These are phyloP conservation scores for Hydropsyche betteni DNA, from an alignment of 2,888 invertebrate species.

Conservation along the genomic window DNA sequence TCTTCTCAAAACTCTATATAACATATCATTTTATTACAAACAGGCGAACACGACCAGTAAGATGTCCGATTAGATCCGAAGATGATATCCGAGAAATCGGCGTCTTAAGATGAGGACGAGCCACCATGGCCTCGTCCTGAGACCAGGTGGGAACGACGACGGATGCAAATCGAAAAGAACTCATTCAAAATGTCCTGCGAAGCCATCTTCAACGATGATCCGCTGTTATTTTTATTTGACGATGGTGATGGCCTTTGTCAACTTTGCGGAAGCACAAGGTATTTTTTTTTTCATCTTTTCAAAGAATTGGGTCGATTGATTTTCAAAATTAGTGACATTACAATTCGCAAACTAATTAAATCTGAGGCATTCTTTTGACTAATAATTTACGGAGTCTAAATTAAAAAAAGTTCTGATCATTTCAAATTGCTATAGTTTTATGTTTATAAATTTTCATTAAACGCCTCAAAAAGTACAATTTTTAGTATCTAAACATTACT, in stretches of 20 bases:
- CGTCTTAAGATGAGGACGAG: conserved; percentile 24
- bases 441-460: background rate
- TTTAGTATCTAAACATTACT: too few species aligned
- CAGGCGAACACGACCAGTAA: background rate
- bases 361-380: too few species aligned
- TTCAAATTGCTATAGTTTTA: background rate
- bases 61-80: conserved; percentile 20
- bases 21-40: background rate
- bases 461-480: too few species aligned
- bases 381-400: too few species aligned
- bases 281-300: background rate
- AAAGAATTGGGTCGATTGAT: too few species aligned
- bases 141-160: conserved; percentile 19
- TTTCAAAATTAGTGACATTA: too few species aligned
- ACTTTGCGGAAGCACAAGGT: conserved; percentile 23
- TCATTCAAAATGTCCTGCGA: background rate
- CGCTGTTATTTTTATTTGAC: background rate
- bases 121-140: conserved; percentile 25
- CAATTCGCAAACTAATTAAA: too few species aligned
- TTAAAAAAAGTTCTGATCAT: background rate
- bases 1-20: background rate
- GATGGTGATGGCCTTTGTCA: background rate
- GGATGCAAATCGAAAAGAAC: conserved; percentile 10
- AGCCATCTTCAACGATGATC: background rate
- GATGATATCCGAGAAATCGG: conserved; percentile 12